Conservation (phyloP, 2,888 invertebrate genomes). For the Calephelis perditalis region DNA sequence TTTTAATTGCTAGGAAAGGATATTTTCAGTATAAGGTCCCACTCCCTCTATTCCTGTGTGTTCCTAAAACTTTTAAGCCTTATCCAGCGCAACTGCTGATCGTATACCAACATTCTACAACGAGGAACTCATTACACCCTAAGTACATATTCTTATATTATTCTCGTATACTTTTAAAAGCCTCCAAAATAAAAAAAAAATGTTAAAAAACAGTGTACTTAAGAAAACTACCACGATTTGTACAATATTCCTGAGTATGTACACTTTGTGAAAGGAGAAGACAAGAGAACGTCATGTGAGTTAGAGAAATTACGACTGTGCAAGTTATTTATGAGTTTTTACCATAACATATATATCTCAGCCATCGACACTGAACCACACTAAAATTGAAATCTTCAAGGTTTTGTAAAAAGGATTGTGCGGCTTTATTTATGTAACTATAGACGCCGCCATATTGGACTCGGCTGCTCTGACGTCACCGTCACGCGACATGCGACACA, state of each 20-base stretch:
- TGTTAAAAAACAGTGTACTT: slow-evolving; percentile 49
- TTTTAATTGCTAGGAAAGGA: background rate
- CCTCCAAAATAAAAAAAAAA: slow-evolving; percentile 65
- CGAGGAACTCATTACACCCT: slow-evolving; percentile 70
- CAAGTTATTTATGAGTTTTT: too few relatives aligned
- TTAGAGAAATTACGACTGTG: too few relatives aligned
- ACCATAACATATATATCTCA: too few relatives aligned
- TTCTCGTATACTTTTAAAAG: slow-evolving; percentile 74
- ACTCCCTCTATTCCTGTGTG: background rate
- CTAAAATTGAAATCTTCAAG: too few relatives aligned
- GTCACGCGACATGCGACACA: too few relatives aligned
- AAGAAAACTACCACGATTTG: slow-evolving; percentile 52
- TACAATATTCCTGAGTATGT: slow-evolving; percentile 44
- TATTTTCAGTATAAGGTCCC: background rate
- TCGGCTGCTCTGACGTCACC: too few relatives aligned
- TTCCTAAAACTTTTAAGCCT: slow-evolving; percentile 1
- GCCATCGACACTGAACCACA: too few relatives aligned
- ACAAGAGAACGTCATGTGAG: too few relatives aligned
- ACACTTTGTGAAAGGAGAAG: slow-evolving; percentile 25
- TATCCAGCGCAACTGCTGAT: slow-evolving; percentile 16
- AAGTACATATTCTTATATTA: slow-evolving; percentile 74
- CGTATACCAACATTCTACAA: slow-evolving; percentile 30
- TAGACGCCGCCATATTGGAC: too few relatives aligned
- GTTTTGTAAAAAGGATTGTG: too few relatives aligned
- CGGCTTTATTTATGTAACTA: too few relatives aligned